These are phyloP conservation scores for Microtus montanus DNA, from an alignment of 2,113 vertebrate species.

Conservation along the genomic window DNA sequence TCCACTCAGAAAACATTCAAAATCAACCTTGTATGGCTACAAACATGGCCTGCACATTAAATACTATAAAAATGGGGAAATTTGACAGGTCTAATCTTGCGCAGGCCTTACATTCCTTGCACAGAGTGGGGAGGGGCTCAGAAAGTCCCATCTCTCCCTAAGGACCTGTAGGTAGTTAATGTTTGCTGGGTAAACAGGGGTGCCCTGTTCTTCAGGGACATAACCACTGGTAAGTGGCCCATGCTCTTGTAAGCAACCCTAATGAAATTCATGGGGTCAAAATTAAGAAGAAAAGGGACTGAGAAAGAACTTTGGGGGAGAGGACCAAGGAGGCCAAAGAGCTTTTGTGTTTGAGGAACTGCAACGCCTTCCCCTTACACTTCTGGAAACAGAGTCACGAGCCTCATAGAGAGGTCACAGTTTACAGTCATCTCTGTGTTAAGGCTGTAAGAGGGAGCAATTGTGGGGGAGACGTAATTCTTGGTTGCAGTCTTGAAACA, in stretches of 20 bases:
- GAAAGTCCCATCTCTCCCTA: neutral
- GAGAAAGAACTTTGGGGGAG: neutral
- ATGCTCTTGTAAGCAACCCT: neutral
- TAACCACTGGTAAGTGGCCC: neutral
- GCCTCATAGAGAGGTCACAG: neutral
- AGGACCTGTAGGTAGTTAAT: neutral
- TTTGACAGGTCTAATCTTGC: neutral
- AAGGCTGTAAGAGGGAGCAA: neutral
- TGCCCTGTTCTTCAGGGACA: neutral
- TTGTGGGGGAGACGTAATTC: neutral
- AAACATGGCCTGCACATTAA: neutral
- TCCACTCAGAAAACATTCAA: neutral
- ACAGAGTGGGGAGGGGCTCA: neutral
- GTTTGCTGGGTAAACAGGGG: neutral
- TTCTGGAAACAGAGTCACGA: constrained; percentile 16
- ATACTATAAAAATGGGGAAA: neutral
- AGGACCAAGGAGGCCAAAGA: neutral
- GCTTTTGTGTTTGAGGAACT: constrained; percentile 33
- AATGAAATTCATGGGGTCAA: neutral
- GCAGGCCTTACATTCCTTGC: neutral
- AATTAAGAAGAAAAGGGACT: neutral
- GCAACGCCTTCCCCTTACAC: neutral
- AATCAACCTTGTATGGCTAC: neutral
- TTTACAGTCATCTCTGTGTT: constrained; percentile 14
- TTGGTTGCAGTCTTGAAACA: constrained; percentile 6